Evolutionary conservation across 2,888 invertebrate species (phyloP), one percentile per base, ranked within the genome.

Genomic region (Amphiduros pacificus): DNA sequence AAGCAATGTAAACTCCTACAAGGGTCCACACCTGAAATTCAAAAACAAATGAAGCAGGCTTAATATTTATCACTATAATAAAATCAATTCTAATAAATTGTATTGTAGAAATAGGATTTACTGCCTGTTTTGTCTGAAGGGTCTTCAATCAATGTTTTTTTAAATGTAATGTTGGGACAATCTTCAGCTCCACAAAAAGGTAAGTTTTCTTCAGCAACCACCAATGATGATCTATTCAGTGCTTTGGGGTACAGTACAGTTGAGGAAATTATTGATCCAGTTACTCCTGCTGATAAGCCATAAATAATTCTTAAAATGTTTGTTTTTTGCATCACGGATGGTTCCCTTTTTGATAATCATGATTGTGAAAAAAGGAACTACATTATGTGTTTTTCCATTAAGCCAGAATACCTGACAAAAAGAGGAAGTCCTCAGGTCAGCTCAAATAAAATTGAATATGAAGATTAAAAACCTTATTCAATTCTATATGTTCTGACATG

Each of bases 1-100:
- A 53, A 22, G 31, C 67, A 4, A 69, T 62, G 51, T 64, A 69
- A 11, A 69, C 49, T 0, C 65, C 65, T 29, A 69, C 55, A 67
- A 69, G 64, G 11, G 64, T 68, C 69, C 69, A 69, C 17, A 68
- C 60, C 68, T 68, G 36, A 17, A 56, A 44, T 20, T 11, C 9
- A 36, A 36, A 36, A 36, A 17, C 9, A 17, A 9, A 17, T 11
- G 17, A 17, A 17, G 17, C 9, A 36, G 17, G n/a, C n/a, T n/a
- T n/a, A n/a, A n/a, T n/a, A n/a, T n/a, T n/a, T 11, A 36, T 36
- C 9, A 17, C 11, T 9, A 17, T 17, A 11, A 36, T 11, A 36
- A 17, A 9, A 36, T 11, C 11, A 11, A 11, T 9, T 36, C 11
- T 17, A 36, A 11, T 36, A 11, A 36, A 36, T 11, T 17, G 17